Base-by-base conservation (phyloP, 2,113 vertebrate species). In the Hymenochirus boettgeri region DNA sequence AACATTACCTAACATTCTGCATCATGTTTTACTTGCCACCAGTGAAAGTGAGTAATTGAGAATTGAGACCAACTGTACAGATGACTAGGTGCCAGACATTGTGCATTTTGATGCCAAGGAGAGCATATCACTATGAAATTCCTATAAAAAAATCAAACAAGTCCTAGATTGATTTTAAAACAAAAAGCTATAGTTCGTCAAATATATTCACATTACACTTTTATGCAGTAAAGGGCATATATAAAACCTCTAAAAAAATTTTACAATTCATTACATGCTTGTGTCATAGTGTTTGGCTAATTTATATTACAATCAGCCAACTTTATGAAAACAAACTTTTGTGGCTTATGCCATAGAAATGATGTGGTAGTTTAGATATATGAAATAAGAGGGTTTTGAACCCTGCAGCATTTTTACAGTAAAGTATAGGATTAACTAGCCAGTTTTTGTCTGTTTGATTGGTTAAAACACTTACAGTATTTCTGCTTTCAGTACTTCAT, bases 141-240 rank as follows among this genome's bases (percentile, higher is more conserved):
- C 65, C 65, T 69, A 69, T 69, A 60, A 69, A 57, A 31, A 69
- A 53, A 53, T 69, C 59, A 69, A 69, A 69, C 65, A 69, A 69
- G 65, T 69, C 60, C 57, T 60, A 53, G 56, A 53, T 69, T 69
- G 60, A 69, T 69, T 48, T 60, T 60, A 69, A 58, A 69, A 69
- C 65, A 69, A 69, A 69, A 69, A 60, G 47, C 65, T 53, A 69
- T 69, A 69, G 57, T 53, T 69, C 52, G 56, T 67, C 53, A 42
- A 31, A 17, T 67, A 52, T 67, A 59, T 67, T 67, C 65, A 60
- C 57, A 60, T 69, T 69, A 69, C 59, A 69, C 15, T 69, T 69
- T 69, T 69, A 51, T 69, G 57, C 65, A 69, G 48, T 69, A 69
- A 60, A 69, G 65, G 21, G 56, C 57, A 59, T 69, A 60, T 60